Evolutionary conservation across 2,797 vertebrate species (phyloP).

Genomic region (Rousettus madagascariensis): DNA sequence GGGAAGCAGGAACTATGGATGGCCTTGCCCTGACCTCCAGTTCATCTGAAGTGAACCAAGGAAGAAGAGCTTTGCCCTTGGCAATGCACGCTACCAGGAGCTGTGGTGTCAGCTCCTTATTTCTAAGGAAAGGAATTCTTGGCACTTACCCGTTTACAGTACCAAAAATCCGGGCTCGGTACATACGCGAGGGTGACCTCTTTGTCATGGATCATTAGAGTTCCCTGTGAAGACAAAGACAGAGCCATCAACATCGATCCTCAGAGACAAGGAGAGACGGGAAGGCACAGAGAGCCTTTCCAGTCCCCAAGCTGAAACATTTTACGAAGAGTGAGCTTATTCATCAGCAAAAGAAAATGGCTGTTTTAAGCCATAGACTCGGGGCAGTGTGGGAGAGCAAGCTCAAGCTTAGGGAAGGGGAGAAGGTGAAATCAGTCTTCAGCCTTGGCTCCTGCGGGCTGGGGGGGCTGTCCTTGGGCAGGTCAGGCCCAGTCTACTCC

Average conservation of each 20-base stretch:
- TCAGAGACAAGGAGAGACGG: slow-evolving; percentile 25
- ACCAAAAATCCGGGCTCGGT: slow-evolving; percentile 86
- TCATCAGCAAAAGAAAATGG: slow-evolving; percentile 23
- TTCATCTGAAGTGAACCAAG: neutral
- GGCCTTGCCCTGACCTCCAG: neutral
- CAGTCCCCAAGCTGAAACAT: slow-evolving; percentile 67
- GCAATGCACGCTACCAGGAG: neutral
- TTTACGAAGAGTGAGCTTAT: slow-evolving; percentile 52
- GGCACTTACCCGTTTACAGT: slow-evolving; percentile 86
- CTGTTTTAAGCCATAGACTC: slow-evolving; percentile 54
- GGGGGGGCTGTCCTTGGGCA: slow-evolving; percentile 47
- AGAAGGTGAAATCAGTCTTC: slow-evolving; percentile 56
- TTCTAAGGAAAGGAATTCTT: slow-evolving; percentile 46
- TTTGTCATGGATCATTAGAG: slow-evolving; percentile 85
- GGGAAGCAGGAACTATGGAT: neutral
- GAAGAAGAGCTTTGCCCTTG: neutral
- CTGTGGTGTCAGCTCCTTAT: neutral
- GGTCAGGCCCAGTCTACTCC: slow-evolving; percentile 36
- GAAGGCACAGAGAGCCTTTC: slow-evolving; percentile 76
- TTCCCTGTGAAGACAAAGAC: slow-evolving; percentile 85
- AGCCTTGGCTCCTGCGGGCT: neutral
- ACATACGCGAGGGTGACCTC: slow-evolving; percentile 87
- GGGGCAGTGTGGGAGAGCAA: slow-evolving; percentile 35
- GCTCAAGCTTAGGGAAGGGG: slow-evolving; percentile 59
- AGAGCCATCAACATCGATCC: slow-evolving; percentile 69